A percentile compares a stretch with the other conserved stretches of the same genome.
Conservation (phyloP, 2,113 vertebrate genomes). For the Lophius piscatorius region DNA sequence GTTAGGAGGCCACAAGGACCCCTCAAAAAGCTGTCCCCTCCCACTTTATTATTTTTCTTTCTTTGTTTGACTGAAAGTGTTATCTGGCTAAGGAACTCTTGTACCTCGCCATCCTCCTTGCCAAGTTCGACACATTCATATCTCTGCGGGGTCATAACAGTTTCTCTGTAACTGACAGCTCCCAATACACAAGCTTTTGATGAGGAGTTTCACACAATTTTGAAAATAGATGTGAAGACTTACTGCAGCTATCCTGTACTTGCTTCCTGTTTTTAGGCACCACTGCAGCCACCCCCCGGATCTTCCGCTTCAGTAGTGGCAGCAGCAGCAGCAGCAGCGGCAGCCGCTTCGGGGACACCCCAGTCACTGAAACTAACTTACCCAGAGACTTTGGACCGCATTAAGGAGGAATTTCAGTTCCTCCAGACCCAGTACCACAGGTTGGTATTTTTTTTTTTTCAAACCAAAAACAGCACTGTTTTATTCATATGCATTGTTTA, state of each 20-base stretch:
- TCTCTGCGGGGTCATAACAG: conserved; percentile 22
- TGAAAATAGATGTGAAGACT: not conserved
- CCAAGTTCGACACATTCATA: conserved; percentile 36
- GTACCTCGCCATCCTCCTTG: not conserved
- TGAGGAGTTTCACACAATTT: not conserved
- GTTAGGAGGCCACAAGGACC: conserved; percentile 46
- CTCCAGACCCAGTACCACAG: conserved; percentile 94
- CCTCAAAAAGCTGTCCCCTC: conserved; percentile 14
- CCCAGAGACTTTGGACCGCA: conserved; percentile 91
- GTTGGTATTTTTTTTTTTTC: conserved; percentile 60
- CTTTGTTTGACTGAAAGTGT: conserved; percentile 63
- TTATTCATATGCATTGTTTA: too few relatives aligned
- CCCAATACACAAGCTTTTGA: too few relatives aligned
- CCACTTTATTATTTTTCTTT: conserved; percentile 35
- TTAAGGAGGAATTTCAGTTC: conserved; percentile 95
- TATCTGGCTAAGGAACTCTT: conserved; percentile 62
- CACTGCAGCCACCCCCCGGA: conserved; percentile 82
- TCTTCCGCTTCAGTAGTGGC: conserved; percentile 83
- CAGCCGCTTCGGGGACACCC: conserved; percentile 81
- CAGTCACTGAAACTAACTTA: conserved; percentile 92
- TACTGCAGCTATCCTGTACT: not conserved
- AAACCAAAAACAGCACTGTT: too few relatives aligned
- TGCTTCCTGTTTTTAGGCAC: conserved; percentile 62
- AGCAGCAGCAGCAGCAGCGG: conserved; percentile 76
- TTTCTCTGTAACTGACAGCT: too few relatives aligned